A percentile compares a stretch with the other conserved stretches of the same genome.
phyloP scores from a whole-genome alignment of 2,113 vertebrate genomes.

The Sitta europaea region DNA sequence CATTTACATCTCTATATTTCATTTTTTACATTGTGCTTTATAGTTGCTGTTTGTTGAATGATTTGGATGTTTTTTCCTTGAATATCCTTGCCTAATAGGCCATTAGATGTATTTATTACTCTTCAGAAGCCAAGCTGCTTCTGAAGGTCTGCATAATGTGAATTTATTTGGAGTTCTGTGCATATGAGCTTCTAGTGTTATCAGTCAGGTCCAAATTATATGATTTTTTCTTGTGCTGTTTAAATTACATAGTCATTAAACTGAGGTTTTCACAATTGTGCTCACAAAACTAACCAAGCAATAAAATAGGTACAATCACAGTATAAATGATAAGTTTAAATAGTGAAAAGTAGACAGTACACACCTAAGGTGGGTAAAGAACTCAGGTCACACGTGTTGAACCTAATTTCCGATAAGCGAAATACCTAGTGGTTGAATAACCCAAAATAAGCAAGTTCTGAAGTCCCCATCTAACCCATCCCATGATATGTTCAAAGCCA shows the following conservation, averaged over 20 bases:
- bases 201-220: neutral
- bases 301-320: neutral
- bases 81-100: conserved; percentile 12
- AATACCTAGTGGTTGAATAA: neutral
- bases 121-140: neutral
- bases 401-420: neutral
- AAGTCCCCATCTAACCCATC: neutral
- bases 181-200: neutral
- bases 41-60: neutral
- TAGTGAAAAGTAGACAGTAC: neutral
- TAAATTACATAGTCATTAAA: neutral
- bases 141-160: neutral
- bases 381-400: rapidly evolving
- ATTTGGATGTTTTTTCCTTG: conserved; percentile 1
- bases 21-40: neutral
- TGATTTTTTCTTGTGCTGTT: neutral
- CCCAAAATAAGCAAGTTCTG: neutral
- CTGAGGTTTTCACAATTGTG: neutral
- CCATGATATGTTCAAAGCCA: neutral
- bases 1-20: conserved; percentile 1
- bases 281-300: neutral
- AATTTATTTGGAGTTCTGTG: neutral
- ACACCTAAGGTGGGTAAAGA: neutral
- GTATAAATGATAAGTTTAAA: neutral
- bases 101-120: neutral